Base-by-base conservation (phyloP, 2,113 vertebrate species). In the Leptocoma aspasia region DNA sequence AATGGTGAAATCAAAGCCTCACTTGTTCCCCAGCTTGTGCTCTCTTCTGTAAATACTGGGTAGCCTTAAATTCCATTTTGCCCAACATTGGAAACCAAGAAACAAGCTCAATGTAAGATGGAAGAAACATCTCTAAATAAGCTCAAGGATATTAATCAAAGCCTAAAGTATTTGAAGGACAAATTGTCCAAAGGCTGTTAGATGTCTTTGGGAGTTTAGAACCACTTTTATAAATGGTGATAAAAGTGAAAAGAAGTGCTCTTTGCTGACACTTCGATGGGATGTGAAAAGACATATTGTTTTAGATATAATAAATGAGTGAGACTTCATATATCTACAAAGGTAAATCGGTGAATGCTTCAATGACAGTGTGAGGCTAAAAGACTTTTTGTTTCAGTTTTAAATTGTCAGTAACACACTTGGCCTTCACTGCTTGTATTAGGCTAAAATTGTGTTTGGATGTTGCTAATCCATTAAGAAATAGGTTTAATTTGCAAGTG, bases 1-100 rank as follows among this genome's bases (percentile, higher is more conserved):
- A 80, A 72, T 73, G 93, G 59, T 76, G 91, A 94, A 95, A 91
- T 92, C 63, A 90, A 59, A 88, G 54, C 79, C 66, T 94, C 66
- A 8, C 54, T 73, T 85, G 59, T 76, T 89, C 22, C 57, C 39
- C 0, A 1, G 15, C 21, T 61, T 85, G 33, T 87, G 31, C 19
- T 85, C 10, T 59, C 45, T 39, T 76, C 31, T 91, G 57, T 66
- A 86, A 86, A 80, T 77, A 88, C 45, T 73, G 75, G 47, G 39
- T 54, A 84, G 61, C 16, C 56, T 72, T 69, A 66, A 90, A 85
- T 92, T 88, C 54, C 50, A 30, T 54, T 92, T 81, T 83, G 30
- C 20, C 42, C 49, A 45, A 22, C 59, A 44, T 14, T 70, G 31
- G 63, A 72, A 44, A 69, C 59, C 75, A 47, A 77, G 57, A 92